Conservation (phyloP, 2,113 vertebrate genomes). For the Indicator indicator region DNA sequence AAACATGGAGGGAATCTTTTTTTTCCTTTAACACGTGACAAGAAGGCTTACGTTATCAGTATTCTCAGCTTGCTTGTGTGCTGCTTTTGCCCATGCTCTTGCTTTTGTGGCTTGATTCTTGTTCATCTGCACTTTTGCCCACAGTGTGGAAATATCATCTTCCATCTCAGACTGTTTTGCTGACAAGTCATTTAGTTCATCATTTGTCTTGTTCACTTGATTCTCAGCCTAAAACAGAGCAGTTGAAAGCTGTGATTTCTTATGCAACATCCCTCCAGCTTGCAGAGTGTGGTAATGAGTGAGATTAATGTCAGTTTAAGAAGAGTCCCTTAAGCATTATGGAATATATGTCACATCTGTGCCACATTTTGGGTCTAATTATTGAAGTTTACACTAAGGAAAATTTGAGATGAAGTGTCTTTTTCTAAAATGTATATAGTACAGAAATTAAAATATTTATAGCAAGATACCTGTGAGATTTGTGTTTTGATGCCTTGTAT, state of each 20-base stretch:
- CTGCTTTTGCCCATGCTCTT: slow-evolving; percentile 62
- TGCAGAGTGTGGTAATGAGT: not conserved
- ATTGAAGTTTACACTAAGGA: not conserved
- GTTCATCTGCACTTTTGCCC: slow-evolving; percentile 75
- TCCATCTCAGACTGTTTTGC: slow-evolving; percentile 57
- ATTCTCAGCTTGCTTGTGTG: slow-evolving; percentile 22
- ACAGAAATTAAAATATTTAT: not conserved
- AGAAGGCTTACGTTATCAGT: slow-evolving; percentile 62
- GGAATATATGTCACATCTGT: not conserved
- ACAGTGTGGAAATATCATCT: slow-evolving; percentile 67
- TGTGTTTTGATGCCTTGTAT: slow-evolving; percentile 44
- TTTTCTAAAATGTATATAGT: not conserved
- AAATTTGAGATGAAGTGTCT: not conserved
- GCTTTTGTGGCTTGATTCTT: slow-evolving; percentile 57
- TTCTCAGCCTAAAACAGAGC: slow-evolving; percentile 72
- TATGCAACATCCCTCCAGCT: not conserved
- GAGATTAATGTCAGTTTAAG: not conserved
- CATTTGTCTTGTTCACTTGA: slow-evolving; percentile 62
- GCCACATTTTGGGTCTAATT: not conserved
- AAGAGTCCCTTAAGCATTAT: not conserved
- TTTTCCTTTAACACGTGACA: not conserved
- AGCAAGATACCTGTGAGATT: slow-evolving; percentile 72
- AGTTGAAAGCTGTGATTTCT: slow-evolving; percentile 24
- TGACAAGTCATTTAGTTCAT: slow-evolving; percentile 54
- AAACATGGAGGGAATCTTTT: not conserved